Percentiles rank a stretch among this genome's conserved stretches.
These are phyloP conservation scores for Enhydra lutris DNA, from an alignment of 2,113 vertebrate genomes.

Conservation along the genomic window DNA sequence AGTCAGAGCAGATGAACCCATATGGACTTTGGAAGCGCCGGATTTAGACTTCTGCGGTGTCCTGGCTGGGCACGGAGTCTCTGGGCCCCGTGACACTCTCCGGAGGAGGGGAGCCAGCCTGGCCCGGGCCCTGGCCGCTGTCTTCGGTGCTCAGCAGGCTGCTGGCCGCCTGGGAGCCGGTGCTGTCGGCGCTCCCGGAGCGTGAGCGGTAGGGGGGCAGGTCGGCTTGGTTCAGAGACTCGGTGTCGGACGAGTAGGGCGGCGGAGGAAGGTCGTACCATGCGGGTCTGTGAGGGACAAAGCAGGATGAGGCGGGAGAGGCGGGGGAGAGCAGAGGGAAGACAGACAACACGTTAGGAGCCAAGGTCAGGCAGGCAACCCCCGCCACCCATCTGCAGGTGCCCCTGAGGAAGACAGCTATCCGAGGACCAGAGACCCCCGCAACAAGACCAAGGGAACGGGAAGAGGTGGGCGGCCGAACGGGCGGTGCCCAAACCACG, in stretches of 20 bases:
- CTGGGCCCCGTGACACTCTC: conserved; percentile 64
- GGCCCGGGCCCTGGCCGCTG: conserved; percentile 42
- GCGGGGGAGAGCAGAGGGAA: neutral
- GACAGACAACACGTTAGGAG: neutral
- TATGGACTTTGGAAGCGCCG: conserved; percentile 40
- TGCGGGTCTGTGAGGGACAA: conserved; percentile 86
- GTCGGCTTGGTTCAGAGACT: conserved; percentile 83
- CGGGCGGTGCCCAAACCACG: neutral
- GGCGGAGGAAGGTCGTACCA: conserved; percentile 98
- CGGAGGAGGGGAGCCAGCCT: conserved; percentile 43
- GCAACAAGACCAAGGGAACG: neutral
- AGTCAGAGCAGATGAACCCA: conserved; percentile 71
- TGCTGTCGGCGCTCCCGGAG: conserved; percentile 76
- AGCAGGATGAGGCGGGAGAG: neutral
- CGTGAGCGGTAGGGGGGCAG: conserved; percentile 91
- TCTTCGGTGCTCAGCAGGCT: conserved; percentile 64
- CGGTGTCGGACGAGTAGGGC: conserved; percentile 90
- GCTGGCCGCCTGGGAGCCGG: conserved; percentile 63
- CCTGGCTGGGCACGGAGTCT: conserved; percentile 57
- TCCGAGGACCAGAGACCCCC: neutral
- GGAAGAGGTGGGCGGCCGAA: neutral
- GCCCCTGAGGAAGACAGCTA: neutral
- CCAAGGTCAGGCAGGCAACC: neutral
- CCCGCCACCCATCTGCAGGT: neutral
- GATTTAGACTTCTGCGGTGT: conserved; percentile 69